Conservation (phyloP, 2,113 vertebrate species). For the Lepus americanus region DNA sequence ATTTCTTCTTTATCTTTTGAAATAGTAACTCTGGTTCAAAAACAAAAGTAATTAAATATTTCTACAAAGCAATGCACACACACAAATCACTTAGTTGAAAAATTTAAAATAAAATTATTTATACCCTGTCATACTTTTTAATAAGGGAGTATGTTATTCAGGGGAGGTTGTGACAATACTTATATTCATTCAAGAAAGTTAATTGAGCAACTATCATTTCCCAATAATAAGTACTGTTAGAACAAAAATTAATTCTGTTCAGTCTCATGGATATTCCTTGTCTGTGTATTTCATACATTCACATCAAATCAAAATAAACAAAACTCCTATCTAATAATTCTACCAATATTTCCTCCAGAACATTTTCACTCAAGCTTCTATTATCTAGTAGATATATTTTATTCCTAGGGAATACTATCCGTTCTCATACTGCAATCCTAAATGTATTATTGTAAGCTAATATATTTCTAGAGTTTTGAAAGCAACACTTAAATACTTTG, state of each 20-base stretch:
- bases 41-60: neutral
- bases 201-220: neutral
- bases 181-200: neutral
- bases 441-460: conserved; percentile 54
- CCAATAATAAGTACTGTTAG: neutral
- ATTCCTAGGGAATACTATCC: conserved; percentile 62
- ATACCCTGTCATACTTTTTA: neutral
- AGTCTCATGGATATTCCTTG: neutral
- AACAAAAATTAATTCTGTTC: neutral
- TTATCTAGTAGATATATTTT: conserved; percentile 16
- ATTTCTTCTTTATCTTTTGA: neutral
- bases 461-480: conserved; percentile 72
- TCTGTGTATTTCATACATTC: neutral
- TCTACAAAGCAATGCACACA: neutral
- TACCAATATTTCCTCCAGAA: neutral
- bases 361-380: neutral
- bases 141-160: neutral
- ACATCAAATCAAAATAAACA: neutral
- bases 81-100: neutral
- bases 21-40: neutral
- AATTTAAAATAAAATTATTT: neutral
- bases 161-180: neutral
- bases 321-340: neutral
- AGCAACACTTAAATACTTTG: conserved; percentile 36
- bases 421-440: conserved; percentile 37